Evolutionary conservation across 2,797 vertebrate genomes (phyloP), one percentile per base, ranked within the genome.

Genomic region (Rousettus madagascariensis): DNA sequence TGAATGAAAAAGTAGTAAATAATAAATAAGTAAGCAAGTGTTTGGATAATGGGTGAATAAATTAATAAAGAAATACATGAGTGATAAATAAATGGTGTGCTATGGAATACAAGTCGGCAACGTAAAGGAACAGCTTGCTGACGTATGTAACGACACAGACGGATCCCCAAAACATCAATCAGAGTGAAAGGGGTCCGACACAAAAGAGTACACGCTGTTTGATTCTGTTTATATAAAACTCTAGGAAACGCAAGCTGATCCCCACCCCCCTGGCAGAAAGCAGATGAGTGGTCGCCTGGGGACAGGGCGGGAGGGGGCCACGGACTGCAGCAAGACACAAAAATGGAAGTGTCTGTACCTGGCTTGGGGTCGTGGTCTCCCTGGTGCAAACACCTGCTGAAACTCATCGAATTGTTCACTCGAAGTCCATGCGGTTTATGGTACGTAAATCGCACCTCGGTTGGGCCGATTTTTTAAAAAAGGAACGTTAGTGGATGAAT

Each of bases 131-230:
- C 8, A 17, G 43, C 38, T 90, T 17, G 46, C 16, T 15, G 49
- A 8, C 15, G 5, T 5, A 2, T 5, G 16, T 28, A 13, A 6
- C 6, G 6, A 22, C 28, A 28, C 8, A n/a, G 16, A 4, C 2
- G 11, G 43, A 30, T 16, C 63, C 66, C 59, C 36, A 87, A n/a
- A 43, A 33, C 41, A 36, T 30, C 51, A 20, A 78, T 59, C 61
- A 13, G 6, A 59, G 38, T 30, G 10, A 43, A 46, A 51, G 36
- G 5, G 2, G 30, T 7, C 46, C 65, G 46, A 82, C 28, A 28
- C 6, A 11, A n/a, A 49, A 91, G 30, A 71, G 15, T 12, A 1
- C 43, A 28, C 6, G 4, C 5, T 3, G 65, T 30, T 10, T 11
- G 13, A 13, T n/a, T 92, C 28, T 71, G 74, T 80, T 30, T 71